phyloP scores from a whole-genome alignment of 2,888 invertebrate genomes.

The Eremobia ochroleuca region DNA sequence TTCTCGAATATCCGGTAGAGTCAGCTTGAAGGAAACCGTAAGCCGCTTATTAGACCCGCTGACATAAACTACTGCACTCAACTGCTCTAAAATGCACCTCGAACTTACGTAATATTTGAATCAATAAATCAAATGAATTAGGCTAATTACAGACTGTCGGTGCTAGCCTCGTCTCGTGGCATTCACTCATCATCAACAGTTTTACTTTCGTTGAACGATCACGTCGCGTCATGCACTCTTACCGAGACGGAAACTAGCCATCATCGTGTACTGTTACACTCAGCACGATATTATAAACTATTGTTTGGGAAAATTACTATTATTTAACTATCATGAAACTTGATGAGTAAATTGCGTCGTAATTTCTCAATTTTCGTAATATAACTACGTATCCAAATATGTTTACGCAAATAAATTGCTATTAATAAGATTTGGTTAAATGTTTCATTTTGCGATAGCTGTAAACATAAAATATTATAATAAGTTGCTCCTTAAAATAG shows the following conservation, averaged over 20 bases:
- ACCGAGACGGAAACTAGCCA: conserved; percentile 70
- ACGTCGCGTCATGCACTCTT: conserved; percentile 71
- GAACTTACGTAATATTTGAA: conserved; percentile 19
- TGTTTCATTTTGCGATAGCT: conserved; percentile 10
- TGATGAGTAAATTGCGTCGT: conserved; percentile 48
- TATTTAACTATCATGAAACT: conserved; percentile 44
- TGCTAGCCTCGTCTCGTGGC: conserved; percentile 61
- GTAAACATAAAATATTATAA: conserved; percentile 3
- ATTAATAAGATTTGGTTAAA: not conserved
- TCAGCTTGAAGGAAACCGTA: conserved; percentile 36
- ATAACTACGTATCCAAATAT: conserved; percentile 6
- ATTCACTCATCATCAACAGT: conserved; percentile 70
- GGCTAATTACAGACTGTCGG: conserved; percentile 62
- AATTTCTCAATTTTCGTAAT: conserved; percentile 49
- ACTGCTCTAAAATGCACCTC: conserved; percentile 27
- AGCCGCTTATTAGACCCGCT: conserved; percentile 36
- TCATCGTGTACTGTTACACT: conserved; percentile 67
- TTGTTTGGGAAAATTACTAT: conserved; percentile 59
- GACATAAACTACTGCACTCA: conserved; percentile 32
- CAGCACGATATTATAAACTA: conserved; percentile 53
- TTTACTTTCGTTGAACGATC: conserved; percentile 79
- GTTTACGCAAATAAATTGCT: conserved; percentile 34
- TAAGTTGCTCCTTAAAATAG: conserved; percentile 17
- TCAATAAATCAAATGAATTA: conserved; percentile 54
- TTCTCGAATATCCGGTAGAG: conserved; percentile 25